A percentile compares a stretch with the other conserved stretches of the same genome.
phyloP scores from a whole-genome alignment of 2,888 invertebrate species.

The Schrankia costaestrigalis region DNA sequence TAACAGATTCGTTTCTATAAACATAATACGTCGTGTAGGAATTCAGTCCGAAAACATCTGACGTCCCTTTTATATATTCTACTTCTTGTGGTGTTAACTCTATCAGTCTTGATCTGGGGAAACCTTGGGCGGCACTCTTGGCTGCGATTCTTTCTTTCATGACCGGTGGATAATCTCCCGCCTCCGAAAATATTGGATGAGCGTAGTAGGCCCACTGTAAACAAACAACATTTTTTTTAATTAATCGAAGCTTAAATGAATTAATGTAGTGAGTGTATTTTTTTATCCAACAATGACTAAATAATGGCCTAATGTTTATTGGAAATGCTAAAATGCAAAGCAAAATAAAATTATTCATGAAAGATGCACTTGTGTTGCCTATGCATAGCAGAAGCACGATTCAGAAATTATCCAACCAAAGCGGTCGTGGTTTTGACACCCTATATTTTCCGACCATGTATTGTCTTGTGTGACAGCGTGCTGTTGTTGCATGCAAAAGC shows the following conservation, averaged over 20 bases:
- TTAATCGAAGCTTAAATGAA: not conserved
- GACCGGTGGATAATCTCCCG: conserved; percentile 82
- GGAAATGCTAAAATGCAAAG: too few relatives aligned
- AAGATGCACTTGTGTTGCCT: too few relatives aligned
- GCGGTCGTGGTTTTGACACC: too few relatives aligned
- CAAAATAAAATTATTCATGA: too few relatives aligned
- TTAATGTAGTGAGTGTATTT: too few relatives aligned
- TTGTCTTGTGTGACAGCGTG: too few relatives aligned
- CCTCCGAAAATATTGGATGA: conserved; percentile 81
- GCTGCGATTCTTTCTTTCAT: conserved; percentile 79
- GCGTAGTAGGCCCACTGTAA: conserved; percentile 78
- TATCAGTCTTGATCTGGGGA: conserved; percentile 33
- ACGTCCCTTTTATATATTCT: not conserved
- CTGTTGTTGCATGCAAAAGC: too few relatives aligned
- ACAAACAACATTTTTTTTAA: conserved; percentile 4
- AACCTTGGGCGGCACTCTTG: conserved; percentile 80
- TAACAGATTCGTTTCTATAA: not conserved
- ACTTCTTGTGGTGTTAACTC: conserved; percentile 5
- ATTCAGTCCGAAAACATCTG: not conserved
- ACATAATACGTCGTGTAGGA: not conserved
- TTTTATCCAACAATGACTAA: too few relatives aligned
- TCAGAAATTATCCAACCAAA: too few relatives aligned
- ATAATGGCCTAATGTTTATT: too few relatives aligned
- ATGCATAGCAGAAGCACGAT: too few relatives aligned
- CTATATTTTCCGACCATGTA: too few relatives aligned